A percentile compares a stretch with the other conserved stretches of the same genome.
Evolutionary conservation across 2,888 invertebrate genomes (phyloP).

Genomic region (Kryphioiulus occultus): DNA sequence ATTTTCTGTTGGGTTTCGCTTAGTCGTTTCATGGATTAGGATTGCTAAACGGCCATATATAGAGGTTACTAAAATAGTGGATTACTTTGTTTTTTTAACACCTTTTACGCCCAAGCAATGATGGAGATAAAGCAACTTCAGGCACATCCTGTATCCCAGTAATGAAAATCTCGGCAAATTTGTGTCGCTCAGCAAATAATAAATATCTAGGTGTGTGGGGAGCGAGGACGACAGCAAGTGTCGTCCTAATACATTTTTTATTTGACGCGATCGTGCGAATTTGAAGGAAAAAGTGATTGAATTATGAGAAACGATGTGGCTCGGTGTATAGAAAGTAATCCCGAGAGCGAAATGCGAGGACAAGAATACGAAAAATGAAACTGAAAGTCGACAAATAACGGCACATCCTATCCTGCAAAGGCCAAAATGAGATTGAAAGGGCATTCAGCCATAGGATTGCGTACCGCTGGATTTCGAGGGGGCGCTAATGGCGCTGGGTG

Average conservation of each 20-base stretch:
- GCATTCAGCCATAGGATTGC: constrained; percentile 35
- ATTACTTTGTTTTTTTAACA: too few relatives aligned
- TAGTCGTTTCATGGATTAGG: too few relatives aligned
- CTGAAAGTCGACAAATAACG: neutral
- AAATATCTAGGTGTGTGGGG: neutral
- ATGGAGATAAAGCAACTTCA: too few relatives aligned
- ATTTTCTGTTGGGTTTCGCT: too few relatives aligned
- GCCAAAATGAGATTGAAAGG: constrained; percentile 15
- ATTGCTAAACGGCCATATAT: too few relatives aligned
- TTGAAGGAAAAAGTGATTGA: constrained; percentile 29
- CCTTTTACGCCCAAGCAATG: too few relatives aligned
- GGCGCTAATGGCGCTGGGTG: neutral
- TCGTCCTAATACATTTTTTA: constrained; percentile 14
- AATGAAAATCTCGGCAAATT: neutral
- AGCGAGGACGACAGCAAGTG: neutral
- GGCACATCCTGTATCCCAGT: neutral
- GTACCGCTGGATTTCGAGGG: neutral
- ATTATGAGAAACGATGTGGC: neutral
- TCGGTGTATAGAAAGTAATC: constrained; percentile 24
- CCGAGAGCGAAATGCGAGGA: constrained; percentile 31
- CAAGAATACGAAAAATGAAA: constrained; percentile 11
- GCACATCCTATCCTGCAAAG: neutral
- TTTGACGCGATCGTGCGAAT: constrained; percentile 30
- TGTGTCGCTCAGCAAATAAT: constrained; percentile 1
- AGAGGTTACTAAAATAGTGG: too few relatives aligned